Conservation (phyloP, 2,888 invertebrate species). For the Leucophenga maculata region DNA sequence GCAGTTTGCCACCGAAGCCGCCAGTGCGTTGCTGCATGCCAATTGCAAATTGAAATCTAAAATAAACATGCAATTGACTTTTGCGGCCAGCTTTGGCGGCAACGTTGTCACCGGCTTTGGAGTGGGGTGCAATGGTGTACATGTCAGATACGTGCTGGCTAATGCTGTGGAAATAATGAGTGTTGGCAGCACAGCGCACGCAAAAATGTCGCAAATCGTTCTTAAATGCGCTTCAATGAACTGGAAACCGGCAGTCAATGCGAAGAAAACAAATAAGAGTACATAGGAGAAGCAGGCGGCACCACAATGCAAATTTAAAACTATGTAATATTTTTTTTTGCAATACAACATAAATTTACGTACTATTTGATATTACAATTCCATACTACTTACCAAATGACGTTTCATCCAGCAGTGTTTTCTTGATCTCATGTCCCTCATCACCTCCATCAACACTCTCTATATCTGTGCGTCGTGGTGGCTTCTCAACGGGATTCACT, state of each 20-base stretch:
- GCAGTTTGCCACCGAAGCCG: constrained; percentile 57
- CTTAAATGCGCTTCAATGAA: constrained; percentile 40
- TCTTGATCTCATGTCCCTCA: constrained; percentile 87
- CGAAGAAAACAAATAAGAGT: background rate
- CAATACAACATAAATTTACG: background rate
- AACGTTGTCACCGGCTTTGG: background rate
- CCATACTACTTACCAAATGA: constrained; percentile 78
- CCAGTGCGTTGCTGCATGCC: constrained; percentile 52
- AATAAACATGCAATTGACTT: constrained; percentile 47
- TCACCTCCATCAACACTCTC: constrained; percentile 83
- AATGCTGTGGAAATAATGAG: constrained; percentile 58
- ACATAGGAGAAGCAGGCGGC: background rate
- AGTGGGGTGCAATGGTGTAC: constrained; percentile 30
- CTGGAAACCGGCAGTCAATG: constrained; percentile 40
- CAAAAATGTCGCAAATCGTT: constrained; percentile 11
- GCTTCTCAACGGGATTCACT: constrained; percentile 88
- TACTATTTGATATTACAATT: too few relatives aligned
- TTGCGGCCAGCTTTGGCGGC: background rate
- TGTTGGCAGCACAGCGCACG: background rate
- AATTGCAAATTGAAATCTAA: constrained; percentile 58
- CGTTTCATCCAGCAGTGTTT: constrained; percentile 86
- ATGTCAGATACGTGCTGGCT: constrained; percentile 45
- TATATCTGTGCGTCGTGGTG: constrained; percentile 83
- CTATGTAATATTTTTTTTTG: background rate
- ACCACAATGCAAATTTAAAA: too few relatives aligned